Conservation (phyloP, 2,797 vertebrate species). For the Acanthornis magna region DNA sequence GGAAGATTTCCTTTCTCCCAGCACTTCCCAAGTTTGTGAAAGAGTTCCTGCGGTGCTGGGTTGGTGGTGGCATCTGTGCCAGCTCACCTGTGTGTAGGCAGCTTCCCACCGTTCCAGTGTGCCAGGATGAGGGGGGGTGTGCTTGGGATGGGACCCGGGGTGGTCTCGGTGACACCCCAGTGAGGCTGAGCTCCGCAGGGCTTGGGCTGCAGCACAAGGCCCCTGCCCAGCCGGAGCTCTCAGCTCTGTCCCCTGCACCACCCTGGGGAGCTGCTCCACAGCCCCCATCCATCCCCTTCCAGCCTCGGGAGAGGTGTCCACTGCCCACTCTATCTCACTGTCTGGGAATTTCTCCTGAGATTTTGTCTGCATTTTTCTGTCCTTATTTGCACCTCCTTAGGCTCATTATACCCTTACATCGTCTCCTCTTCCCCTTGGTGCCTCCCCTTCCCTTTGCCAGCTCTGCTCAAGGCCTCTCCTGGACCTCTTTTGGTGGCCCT, state of each 20-base stretch:
- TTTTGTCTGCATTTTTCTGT: constrained; percentile 29
- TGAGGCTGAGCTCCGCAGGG: background rate
- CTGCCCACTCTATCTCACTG: constrained; percentile 42
- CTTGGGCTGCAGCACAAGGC: rapidly evolving
- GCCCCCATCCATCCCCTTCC: background rate
- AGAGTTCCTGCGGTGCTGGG: background rate
- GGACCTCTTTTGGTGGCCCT: background rate
- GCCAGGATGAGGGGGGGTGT: background rate
- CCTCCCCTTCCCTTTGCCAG: background rate
- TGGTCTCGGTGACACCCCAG: rapidly evolving
- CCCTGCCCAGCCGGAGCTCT: background rate
- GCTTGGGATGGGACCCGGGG: background rate
- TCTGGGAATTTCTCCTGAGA: constrained; percentile 67
- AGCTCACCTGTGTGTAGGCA: rapidly evolving
- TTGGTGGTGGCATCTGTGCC: rapidly evolving
- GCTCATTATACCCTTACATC: background rate
- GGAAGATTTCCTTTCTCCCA: background rate
- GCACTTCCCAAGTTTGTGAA: background rate
- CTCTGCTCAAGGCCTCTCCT: background rate
- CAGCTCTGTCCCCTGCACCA: rapidly evolving
- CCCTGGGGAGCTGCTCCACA: background rate
- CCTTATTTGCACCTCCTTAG: constrained; percentile 50
- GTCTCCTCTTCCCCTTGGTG: background rate
- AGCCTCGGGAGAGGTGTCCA: background rate
- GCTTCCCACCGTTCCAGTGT: rapidly evolving